Percentiles rank a stretch among this genome's conserved stretches.
phyloP scores from a whole-genome alignment of 2,888 invertebrate species.

The Rhabditoides inermis region DNA sequence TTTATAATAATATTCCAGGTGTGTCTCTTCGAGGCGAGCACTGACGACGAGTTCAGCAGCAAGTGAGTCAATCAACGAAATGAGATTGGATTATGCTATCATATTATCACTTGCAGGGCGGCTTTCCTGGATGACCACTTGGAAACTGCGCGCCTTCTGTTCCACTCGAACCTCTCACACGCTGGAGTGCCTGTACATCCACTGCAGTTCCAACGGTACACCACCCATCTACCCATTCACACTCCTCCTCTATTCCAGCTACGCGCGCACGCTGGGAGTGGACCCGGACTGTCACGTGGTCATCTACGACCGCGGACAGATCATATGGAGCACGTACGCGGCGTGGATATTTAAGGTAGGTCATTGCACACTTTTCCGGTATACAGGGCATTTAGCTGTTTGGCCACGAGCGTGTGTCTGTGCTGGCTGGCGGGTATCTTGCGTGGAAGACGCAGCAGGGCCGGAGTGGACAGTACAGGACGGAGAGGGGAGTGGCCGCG shows the following conservation, averaged over 20 bases:
- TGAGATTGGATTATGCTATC: no score
- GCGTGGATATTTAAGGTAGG: constrained; percentile 46
- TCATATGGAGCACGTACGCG: constrained; percentile 46
- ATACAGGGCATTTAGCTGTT: constrained; percentile 24
- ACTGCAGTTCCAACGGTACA: constrained; percentile 31
- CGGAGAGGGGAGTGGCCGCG: constrained; percentile 14
- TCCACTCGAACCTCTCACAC: constrained; percentile 44
- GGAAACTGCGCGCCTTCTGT: constrained; percentile 39
- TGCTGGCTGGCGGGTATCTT: constrained; percentile 41
- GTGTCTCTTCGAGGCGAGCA: no score
- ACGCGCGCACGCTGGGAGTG: constrained; percentile 43
- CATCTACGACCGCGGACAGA: constrained; percentile 43
- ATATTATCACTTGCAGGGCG: constrained; percentile 7
- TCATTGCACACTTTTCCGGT: not conserved
- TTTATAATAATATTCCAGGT: no score
- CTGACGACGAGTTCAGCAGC: no score
- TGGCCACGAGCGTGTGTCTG: constrained; percentile 40
- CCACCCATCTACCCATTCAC: not conserved
- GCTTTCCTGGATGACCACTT: constrained; percentile 34
- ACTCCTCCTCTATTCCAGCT: constrained; percentile 20
- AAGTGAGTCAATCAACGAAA: no score
- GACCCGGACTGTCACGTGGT: constrained; percentile 45
- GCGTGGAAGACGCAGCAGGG: constrained; percentile 38
- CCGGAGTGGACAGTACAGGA: constrained; percentile 26
- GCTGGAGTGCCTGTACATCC: constrained; percentile 50